phyloP scores from a whole-genome alignment of 2,113 vertebrate species.

The Cephalopholis sonnerati region DNA sequence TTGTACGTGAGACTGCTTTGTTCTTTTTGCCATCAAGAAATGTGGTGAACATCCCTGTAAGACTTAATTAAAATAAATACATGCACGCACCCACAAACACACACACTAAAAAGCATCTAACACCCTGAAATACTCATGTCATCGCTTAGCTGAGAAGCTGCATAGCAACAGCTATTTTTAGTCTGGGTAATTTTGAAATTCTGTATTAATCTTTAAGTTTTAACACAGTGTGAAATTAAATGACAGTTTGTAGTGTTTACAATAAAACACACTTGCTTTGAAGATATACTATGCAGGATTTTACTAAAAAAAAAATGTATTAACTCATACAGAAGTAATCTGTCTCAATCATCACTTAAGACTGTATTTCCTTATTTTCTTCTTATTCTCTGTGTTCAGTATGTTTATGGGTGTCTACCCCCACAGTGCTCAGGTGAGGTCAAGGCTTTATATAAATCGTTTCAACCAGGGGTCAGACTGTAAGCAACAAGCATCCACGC shows the following conservation, averaged over 20 bases:
- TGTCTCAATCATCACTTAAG: too few species aligned
- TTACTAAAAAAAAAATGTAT: too few species aligned
- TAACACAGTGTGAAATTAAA: neutral
- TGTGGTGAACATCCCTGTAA: neutral
- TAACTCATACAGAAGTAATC: too few species aligned
- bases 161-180: neutral
- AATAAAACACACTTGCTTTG: neutral
- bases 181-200: neutral
- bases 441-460: too few species aligned
- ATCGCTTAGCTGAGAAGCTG: neutral
- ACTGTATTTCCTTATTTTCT: too few species aligned
- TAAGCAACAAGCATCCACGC: too few species aligned
- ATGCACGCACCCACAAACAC: neutral
- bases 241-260: neutral
- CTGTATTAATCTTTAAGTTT: neutral
- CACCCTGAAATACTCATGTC: neutral
- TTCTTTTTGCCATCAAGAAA: neutral
- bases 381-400: too few species aligned
- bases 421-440: too few species aligned
- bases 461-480: too few species aligned
- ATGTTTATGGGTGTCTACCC: too few species aligned
- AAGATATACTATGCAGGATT: too few species aligned
- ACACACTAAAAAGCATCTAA: neutral
- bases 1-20: neutral
- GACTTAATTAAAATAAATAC: conserved; percentile 1